Evolutionary conservation across 2,113 vertebrate genomes (phyloP).

Genomic region (Petrocephalus microphthalmus): DNA sequence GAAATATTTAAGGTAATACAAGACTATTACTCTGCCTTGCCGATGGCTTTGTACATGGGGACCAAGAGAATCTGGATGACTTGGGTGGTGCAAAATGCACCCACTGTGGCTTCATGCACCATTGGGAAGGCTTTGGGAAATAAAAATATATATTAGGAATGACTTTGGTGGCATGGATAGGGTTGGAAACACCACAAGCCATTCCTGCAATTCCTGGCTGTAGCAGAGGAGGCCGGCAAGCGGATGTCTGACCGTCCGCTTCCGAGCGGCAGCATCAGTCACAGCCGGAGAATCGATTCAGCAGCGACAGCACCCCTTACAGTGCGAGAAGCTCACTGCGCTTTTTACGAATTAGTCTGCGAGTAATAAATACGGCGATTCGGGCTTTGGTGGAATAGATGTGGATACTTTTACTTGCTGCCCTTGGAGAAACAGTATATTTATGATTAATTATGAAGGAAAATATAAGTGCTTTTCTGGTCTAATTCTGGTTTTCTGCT

Average conservation of each 20-base stretch:
- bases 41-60: not conserved
- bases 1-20: conserved; percentile 43
- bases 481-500: not conserved
- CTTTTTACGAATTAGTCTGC: not conserved
- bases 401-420: not conserved
- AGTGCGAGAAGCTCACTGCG: not conserved
- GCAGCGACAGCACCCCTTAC: not conserved
- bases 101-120: not conserved
- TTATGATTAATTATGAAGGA: not conserved
- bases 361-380: not conserved
- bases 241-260: not conserved
- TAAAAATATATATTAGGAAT: not conserved
- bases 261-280: not conserved
- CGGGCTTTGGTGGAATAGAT: not conserved
- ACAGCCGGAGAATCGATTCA: not conserved
- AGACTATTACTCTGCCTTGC: conserved; percentile 32
- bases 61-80: not conserved
- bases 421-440: not conserved
- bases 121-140: not conserved
- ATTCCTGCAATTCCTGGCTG: not conserved
- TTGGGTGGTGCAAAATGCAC: not conserved
- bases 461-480: not conserved
- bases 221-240: not conserved
- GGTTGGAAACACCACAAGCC: not conserved
- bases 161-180: not conserved